A percentile compares a stretch with the other conserved stretches of the same genome.
phyloP scores from a whole-genome alignment of 2,113 vertebrate species.

The Percina caprodes region DNA sequence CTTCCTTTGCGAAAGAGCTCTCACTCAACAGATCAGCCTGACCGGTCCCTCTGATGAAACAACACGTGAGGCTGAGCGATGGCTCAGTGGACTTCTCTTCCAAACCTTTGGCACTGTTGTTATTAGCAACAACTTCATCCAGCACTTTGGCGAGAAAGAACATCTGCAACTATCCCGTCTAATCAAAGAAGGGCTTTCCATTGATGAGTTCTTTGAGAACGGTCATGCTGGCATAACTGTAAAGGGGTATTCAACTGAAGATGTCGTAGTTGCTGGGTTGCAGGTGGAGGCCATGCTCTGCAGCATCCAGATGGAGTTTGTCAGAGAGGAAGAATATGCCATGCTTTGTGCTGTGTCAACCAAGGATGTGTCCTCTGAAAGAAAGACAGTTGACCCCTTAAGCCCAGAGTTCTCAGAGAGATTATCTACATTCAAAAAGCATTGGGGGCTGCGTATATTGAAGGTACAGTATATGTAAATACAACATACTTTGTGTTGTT shows the following conservation, averaged over 20 bases:
- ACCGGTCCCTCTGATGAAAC: constrained; percentile 14
- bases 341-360: accelerated
- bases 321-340: constrained; percentile 52
- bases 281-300: constrained; percentile 85
- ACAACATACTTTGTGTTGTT: neutral
- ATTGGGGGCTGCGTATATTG: constrained; percentile 69
- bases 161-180: constrained; percentile 70
- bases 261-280: constrained; percentile 63
- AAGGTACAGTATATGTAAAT: constrained; percentile 71
- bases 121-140: constrained; percentile 86
- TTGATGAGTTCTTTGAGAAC: constrained; percentile 74
- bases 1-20: accelerated
- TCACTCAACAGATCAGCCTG: constrained; percentile 73
- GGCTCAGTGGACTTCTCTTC: constrained; percentile 65
- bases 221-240: constrained; percentile 78
- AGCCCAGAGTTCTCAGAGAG: neutral
- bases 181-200: constrained; percentile 19
- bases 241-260: constrained; percentile 34
- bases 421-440: constrained; percentile 50
- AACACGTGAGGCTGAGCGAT: constrained; percentile 76
- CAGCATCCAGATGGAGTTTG: constrained; percentile 75
- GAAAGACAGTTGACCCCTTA: accelerated
- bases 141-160: constrained; percentile 79
- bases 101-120: accelerated
- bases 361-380: neutral